Conservation (phyloP, 2,888 invertebrate genomes). For the Thymelicus lineola region DNA sequence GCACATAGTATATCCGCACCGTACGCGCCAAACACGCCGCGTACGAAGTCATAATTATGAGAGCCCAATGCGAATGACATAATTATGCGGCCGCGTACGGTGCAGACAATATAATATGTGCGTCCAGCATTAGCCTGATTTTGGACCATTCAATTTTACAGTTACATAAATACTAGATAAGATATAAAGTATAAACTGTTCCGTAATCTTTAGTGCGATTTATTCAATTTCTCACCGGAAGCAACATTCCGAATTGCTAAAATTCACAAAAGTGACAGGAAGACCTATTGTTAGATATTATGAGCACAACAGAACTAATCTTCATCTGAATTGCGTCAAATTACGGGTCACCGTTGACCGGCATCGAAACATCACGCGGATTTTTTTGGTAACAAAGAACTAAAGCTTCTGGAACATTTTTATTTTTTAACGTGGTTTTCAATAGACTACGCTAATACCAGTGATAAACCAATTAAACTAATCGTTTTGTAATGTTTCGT, state of each 20-base stretch:
- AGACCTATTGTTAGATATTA: slow-evolving; percentile 32
- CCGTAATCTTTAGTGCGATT: slow-evolving; percentile 9
- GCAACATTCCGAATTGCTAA: slow-evolving; percentile 4
- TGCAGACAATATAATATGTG: too few species aligned
- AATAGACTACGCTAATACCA: too few species aligned
- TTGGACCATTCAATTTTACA: slow-evolving; percentile 20
- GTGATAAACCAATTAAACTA: too few species aligned
- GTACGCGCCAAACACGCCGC: too few species aligned
- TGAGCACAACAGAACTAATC: slow-evolving; percentile 46
- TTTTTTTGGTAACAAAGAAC: slow-evolving; percentile 43
- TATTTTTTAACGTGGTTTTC: too few species aligned
- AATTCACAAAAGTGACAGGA: slow-evolving; percentile 19
- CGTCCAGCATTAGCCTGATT: not conserved
- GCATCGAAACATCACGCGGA: slow-evolving; percentile 56
- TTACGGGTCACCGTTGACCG: slow-evolving; percentile 49
- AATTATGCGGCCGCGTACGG: too few species aligned
- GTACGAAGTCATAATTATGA: too few species aligned
- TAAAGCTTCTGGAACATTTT: slow-evolving; percentile 8
- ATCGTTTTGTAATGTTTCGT: too few species aligned
- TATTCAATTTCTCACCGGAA: slow-evolving; percentile 26
- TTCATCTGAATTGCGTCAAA: slow-evolving; percentile 57
- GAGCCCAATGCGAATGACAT: too few species aligned
- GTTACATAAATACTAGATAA: slow-evolving; percentile 18
- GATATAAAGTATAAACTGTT: too few species aligned
- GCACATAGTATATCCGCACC: too few species aligned